Evolutionary conservation across 2,888 invertebrate species (phyloP), one percentile per base, ranked within the genome.

Genomic region (Chromoteleia sp.): DNA sequence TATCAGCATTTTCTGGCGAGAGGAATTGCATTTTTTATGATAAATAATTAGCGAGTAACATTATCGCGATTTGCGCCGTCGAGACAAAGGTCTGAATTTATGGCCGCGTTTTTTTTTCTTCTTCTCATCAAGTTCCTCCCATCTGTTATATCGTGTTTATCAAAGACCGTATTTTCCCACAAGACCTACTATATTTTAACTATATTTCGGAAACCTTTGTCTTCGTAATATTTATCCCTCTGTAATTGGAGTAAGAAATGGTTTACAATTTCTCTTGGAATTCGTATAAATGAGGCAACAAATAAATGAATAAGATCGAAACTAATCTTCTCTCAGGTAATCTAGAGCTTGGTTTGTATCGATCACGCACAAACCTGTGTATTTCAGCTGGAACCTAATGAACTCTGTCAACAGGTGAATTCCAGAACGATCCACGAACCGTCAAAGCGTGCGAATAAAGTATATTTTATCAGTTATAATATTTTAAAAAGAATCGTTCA

Each of bases 151-250:
- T 25, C 25, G 25, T 17, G 45, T 63, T 14, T 50, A 63, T 63
- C 50, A 29, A 19, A 41, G 8, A 12, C 17, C 41, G 33, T 52
- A 36, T 73, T 58, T 68, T 75, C 41, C 74, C 39, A 43, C 80
- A 74, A 70, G 80, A 33, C 39, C 67, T 50, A 65, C 83, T 83
- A 88, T 87, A 87, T 87, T 87, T 89, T 85, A 86, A 84, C 79
- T 56, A 70, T 77, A 81, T 75, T 83, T 84, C 83, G 83, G 85
- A 88, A 59, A 88, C 86, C 89, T 90, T 90, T 88, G 89, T 90
- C 89, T 88, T 87, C 88, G 84, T 87, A 87, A 88, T 90, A 89
- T 89, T 90, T 88, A 89, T 89, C 86, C 88, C 84, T 58, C 78
- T 77, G 75, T 83, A 85, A 82, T 84, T 84, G 84, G 83, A 81